A percentile compares a stretch with the other conserved stretches of the same genome.
These are phyloP conservation scores for Montifringilla adamsi DNA, from an alignment of 2,113 vertebrate genomes.

Conservation along the genomic window DNA sequence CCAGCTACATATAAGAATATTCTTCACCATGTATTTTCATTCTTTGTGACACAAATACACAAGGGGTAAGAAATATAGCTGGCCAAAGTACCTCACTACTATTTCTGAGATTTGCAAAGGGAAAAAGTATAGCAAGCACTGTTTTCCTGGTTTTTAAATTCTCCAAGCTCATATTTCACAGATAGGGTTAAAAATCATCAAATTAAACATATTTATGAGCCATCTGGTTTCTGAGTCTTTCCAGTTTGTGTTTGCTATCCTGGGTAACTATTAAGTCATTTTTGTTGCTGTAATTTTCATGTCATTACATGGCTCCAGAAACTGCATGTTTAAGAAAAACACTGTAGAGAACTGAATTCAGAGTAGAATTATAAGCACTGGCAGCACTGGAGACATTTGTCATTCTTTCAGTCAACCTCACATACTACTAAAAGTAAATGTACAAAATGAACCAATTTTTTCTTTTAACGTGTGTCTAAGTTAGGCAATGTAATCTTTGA, in stretches of 20 bases:
- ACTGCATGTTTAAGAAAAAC: slow-evolving; percentile 50
- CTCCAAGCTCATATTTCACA: background rate
- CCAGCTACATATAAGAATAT: background rate
- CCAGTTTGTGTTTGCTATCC: slow-evolving; percentile 53
- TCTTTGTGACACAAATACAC: background rate
- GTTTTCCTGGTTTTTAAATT: background rate
- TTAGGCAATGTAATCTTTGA: background rate
- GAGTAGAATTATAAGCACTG: slow-evolving; percentile 2
- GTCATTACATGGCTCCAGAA: slow-evolving; percentile 45
- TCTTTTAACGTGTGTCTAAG: background rate
- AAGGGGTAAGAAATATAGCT: background rate
- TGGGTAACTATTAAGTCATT: slow-evolving; percentile 59
- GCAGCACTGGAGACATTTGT: slow-evolving; percentile 6
- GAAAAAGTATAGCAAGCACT: background rate
- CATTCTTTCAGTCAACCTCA: background rate
- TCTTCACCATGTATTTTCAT: background rate
- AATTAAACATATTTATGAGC: slow-evolving; percentile 61
- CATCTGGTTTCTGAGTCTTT: slow-evolving; percentile 57
- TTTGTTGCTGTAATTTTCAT: slow-evolving; percentile 60
- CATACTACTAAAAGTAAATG: background rate
- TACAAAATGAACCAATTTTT: background rate
- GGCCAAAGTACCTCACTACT: background rate
- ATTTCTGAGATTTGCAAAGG: background rate
- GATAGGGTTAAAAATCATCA: slow-evolving; percentile 46
- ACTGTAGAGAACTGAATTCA: background rate